Conservation (phyloP, 2,797 vertebrate genomes). For the Crenichthys baileyi region DNA sequence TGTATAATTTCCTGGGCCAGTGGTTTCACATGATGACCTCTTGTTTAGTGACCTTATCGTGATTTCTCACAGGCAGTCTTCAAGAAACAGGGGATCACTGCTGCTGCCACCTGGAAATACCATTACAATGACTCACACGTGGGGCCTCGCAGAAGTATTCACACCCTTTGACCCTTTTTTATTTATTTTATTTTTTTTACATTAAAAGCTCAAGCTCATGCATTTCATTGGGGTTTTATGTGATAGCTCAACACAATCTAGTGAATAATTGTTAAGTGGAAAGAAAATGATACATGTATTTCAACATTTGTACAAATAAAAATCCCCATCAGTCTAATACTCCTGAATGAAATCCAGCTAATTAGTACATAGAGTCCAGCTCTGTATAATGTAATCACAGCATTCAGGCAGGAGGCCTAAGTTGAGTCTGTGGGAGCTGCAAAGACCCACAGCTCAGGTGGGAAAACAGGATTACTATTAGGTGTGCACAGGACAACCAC, state of each 20-base stretch:
- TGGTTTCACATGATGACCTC: slow-evolving; percentile 11
- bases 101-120: background rate
- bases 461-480: no score
- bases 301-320: background rate
- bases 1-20: slow-evolving; percentile 25
- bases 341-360: no score
- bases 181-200: background rate
- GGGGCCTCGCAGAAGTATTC: background rate
- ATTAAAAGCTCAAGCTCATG: background rate
- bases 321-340: no score
- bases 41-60: slow-evolving; percentile 3
- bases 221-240: background rate
- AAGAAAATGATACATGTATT: background rate
- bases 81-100: background rate
- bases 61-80: background rate
- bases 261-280: background rate
- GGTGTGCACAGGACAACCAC: no score
- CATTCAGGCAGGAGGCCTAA: no score
- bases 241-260: background rate
- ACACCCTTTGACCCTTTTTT: background rate
- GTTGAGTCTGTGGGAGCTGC: no score
- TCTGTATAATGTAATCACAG: no score
- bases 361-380: no score
- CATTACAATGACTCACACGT: background rate
- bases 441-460: no score